Base-by-base conservation (phyloP, 2,113 vertebrate species). In the Coryphaenoides rupestris region DNA sequence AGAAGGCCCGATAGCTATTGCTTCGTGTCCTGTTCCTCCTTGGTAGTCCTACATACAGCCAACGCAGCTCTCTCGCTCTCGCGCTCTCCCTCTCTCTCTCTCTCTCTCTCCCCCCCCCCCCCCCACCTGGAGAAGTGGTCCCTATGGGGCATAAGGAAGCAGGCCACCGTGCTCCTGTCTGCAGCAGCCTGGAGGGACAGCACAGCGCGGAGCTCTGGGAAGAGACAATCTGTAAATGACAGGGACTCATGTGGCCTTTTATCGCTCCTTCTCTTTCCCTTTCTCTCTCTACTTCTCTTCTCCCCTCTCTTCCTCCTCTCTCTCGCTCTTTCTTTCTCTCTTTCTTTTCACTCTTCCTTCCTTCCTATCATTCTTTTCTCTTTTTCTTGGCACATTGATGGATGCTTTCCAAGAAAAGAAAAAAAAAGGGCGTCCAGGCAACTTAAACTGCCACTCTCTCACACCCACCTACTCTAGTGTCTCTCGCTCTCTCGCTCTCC, bases 211-310 rank as follows among this genome's bases (percentile, higher is more conserved):
- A 0, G 58, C 67, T 74, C 63, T 77, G 76, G 73, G 78, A 83
- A 78, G 57, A 69, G 57, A 70, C 79, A 76, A 70, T 78, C 73
- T 82, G 80, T 69, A 67, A 68, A 66, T 66, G 71, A 75, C 66
- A 40, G 75, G 50, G 65, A 74, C 66, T 70, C 64, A 57, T 68
- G 65, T 60, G 65, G 73, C 66, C 69, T 76, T 78, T 62, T 60
- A 75, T 66, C 68, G 23, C 14, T 6, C 62, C 24, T 26, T 26
- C 24, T 26, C 24, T 6, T 26, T 6, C 6, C 24, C 6, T 6
- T 6, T 26, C 24, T 26, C 6, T 26, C 24, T 26, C 6, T 3
- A 3, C 24, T 26, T 26, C 24, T 26, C 6, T 26, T 6, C 6
- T 26, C 24, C 6, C 24, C 24, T 26, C 24, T 26, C 24, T 26